Evolutionary conservation across 2,797 vertebrate species (phyloP).

Genomic region (Poecilia wingei): DNA sequence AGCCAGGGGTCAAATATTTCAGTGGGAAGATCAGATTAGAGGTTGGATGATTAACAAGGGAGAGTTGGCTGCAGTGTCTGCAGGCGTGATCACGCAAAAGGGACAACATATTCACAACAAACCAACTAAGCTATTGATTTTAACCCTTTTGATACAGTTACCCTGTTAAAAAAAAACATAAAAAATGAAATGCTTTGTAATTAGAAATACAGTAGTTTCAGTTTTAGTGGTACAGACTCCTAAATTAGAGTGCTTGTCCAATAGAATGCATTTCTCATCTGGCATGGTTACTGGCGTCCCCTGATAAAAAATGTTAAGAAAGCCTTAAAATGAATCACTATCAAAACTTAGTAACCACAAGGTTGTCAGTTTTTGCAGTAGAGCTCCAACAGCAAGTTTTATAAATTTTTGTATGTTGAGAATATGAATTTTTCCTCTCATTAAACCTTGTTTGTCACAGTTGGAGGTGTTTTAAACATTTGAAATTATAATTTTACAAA

Average conservation of each 20-base stretch:
- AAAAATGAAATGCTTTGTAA: background rate
- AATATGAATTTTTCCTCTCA: background rate
- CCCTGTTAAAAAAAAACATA: too few species aligned
- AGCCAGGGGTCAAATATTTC: background rate
- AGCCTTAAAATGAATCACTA: background rate
- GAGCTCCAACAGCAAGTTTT: background rate
- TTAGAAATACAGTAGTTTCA: background rate
- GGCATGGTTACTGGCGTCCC: background rate
- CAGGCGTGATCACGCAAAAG: background rate
- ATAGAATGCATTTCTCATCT: background rate
- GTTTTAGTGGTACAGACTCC: background rate
- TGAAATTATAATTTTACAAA: background rate
- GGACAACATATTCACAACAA: background rate
- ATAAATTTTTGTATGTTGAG: background rate
- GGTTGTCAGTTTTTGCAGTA: background rate
- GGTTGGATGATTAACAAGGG: conserved; percentile 1
- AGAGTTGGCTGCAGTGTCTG: background rate
- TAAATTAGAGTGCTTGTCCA: background rate
- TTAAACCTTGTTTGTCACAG: background rate
- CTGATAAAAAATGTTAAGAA: background rate
- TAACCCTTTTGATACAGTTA: background rate
- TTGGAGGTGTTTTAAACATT: background rate
- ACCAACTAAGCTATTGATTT: background rate
- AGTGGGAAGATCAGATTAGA: conserved; percentile 2
- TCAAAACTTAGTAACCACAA: background rate